phyloP scores from a whole-genome alignment of 2,113 vertebrate species.

The Loxodonta africana region DNA sequence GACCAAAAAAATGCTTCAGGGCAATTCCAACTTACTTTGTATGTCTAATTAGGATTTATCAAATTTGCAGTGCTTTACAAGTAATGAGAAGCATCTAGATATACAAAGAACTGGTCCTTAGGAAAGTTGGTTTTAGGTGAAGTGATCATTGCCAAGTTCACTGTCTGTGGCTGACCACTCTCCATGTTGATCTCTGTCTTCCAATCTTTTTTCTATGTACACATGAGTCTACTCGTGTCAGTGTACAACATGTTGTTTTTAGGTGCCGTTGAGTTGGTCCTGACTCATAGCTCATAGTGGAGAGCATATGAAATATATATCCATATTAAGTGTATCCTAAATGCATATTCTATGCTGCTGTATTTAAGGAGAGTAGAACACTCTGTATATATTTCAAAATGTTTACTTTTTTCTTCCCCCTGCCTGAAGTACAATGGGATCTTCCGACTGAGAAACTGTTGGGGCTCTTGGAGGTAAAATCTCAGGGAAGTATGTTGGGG shows the following conservation, averaged over 20 bases:
- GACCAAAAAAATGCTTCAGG: not conserved
- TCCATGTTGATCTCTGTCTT: not conserved
- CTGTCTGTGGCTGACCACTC: not conserved
- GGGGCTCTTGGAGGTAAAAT: no score
- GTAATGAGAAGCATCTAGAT: not conserved
- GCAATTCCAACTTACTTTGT: slow-evolving; percentile 40
- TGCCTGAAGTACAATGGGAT: no score
- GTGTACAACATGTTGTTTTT: no score
- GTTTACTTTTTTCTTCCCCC: no score
- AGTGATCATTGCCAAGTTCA: not conserved
- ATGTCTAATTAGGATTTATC: slow-evolving; percentile 35
- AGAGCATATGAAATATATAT: not conserved
- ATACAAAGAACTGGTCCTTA: not conserved
- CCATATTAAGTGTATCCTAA: not conserved
- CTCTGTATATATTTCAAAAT: no score
- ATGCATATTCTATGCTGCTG: not conserved
- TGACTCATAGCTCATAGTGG: not conserved
- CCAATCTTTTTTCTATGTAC: not conserved
- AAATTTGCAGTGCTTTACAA: not conserved
- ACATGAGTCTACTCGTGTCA: not conserved
- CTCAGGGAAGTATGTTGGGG: no score
- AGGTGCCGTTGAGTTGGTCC: no score
- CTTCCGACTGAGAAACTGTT: no score
- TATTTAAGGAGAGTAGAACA: not conserved
- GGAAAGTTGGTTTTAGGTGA: not conserved